These are phyloP conservation scores for Nyctibius bracteatus DNA, from an alignment of 2,113 vertebrate species.

Conservation along the genomic window DNA sequence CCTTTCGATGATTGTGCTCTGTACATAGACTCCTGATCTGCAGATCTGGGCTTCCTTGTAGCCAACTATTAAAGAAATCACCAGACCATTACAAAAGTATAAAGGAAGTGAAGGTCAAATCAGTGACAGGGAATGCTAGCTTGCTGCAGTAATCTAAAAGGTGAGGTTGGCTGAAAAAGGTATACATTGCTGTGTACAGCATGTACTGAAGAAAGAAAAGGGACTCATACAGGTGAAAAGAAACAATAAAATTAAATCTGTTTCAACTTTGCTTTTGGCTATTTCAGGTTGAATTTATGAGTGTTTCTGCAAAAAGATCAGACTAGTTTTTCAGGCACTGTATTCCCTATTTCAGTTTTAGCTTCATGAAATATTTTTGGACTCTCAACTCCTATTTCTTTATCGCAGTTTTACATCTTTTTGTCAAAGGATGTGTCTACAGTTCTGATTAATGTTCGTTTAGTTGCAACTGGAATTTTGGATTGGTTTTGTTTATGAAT, in stretches of 20 bases:
- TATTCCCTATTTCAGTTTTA: neutral
- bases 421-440: neutral
- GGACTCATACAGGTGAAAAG: neutral
- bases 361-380: neutral
- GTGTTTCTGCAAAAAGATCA: neutral
- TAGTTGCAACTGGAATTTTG: neutral
- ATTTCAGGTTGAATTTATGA: neutral
- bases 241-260: neutral
- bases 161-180: neutral
- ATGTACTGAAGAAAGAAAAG: neutral
- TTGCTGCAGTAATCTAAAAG: constrained; percentile 1
- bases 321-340: neutral
- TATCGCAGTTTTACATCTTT: neutral
- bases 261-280: neutral
- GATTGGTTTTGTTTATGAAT: neutral
- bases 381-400: neutral
- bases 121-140: neutral
- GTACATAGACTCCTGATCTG: neutral
- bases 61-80: constrained; percentile 38
- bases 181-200: neutral
- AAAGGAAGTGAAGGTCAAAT: constrained; percentile 31
- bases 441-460: neutral
- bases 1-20: neutral
- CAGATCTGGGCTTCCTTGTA: neutral
- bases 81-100: neutral